Evolutionary conservation across 2,888 invertebrate species (phyloP), one percentile per base, ranked within the genome.

Genomic region (Hylaea fasciaria): DNA sequence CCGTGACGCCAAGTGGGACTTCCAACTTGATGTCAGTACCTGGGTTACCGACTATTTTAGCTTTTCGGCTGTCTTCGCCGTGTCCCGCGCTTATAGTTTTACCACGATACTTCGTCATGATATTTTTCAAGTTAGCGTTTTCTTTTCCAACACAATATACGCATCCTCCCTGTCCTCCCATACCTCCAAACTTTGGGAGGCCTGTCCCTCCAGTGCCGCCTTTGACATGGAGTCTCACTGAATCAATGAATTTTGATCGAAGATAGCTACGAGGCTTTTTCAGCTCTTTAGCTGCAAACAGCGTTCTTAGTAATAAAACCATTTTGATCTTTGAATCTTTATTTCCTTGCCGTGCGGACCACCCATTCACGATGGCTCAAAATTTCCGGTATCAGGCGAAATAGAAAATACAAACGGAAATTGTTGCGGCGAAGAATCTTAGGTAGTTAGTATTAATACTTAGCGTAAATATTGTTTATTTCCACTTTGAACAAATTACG

Each of bases 101-200:
- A 0, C 85, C 86, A 45, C 94, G 94, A 76, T 93, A 91, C 58
- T 85, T 87, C 7, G 62, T 70, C 77, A 88, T 85, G 7, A 96
- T 89, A 47, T 83, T 88, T 35, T 89, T 89, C 0, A 96, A 84
- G 43, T 93, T 93, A 0, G 94, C 73, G 17, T 90, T 90, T 76
- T 96, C 95, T 72, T 94, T 94, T 0, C 95, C 95, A 35, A 94
- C 85, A 13, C 97, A 93, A 73, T 94, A 94, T 2, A 99, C 95
- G 85, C 96, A 94, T 1, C 99, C 99, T 41, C 99, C 99, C 82
- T 95, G 95, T 0, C 99, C 99, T 10, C 99, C 99, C 11, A 96
- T 86, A 0, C 97, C 99, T 1, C 98, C 98, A 85, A 94, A 97
- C 77, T 95, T 96, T 1, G 95, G 95, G 16, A 95, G 87, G 0